Evolutionary conservation across 2,888 invertebrate species (phyloP).

Genomic region (Chaetogeoica ovagalla): DNA sequence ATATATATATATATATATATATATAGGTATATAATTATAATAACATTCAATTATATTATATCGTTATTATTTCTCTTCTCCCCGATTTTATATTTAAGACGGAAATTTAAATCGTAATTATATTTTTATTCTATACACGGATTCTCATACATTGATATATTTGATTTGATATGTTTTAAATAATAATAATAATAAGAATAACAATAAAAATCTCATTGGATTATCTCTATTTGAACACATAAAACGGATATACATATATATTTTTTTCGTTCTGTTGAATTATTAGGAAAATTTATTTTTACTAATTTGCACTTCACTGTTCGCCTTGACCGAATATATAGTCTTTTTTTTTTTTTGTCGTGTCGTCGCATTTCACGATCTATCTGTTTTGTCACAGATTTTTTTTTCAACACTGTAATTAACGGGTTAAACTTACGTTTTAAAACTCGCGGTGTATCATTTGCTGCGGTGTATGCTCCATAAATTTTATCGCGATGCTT

Average conservation of each 20-base stretch:
- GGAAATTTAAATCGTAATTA: too few species aligned
- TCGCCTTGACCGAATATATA: slow-evolving; percentile 37
- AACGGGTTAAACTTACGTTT: slow-evolving; percentile 21
- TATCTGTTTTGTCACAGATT: slow-evolving; percentile 12
- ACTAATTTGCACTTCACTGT: slow-evolving; percentile 24
- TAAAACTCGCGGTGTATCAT: not conserved
- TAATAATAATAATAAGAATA: too few species aligned
- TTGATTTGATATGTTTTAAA: not conserved
- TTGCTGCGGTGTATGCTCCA: slow-evolving; percentile 5
- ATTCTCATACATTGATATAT: too few species aligned
- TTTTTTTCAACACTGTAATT: slow-evolving; percentile 1
- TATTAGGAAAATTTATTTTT: slow-evolving; percentile 28
- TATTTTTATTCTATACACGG: too few species aligned
- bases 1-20: too few species aligned
- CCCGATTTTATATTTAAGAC: too few species aligned
- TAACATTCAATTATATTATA: too few species aligned
- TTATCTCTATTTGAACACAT: not conserved
- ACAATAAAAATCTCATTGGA: slow-evolving; percentile 17
- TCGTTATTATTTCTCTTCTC: too few species aligned
- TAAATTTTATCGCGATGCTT: not conserved
- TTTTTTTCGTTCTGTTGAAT: slow-evolving; percentile 33
- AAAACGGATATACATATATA: not conserved
- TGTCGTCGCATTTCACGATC: slow-evolving; percentile 14
- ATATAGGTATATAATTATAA: too few species aligned
- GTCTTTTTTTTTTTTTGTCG: slow-evolving; percentile 9